Base-by-base conservation (phyloP, 2,797 vertebrate species). In the Tadarida brasiliensis region DNA sequence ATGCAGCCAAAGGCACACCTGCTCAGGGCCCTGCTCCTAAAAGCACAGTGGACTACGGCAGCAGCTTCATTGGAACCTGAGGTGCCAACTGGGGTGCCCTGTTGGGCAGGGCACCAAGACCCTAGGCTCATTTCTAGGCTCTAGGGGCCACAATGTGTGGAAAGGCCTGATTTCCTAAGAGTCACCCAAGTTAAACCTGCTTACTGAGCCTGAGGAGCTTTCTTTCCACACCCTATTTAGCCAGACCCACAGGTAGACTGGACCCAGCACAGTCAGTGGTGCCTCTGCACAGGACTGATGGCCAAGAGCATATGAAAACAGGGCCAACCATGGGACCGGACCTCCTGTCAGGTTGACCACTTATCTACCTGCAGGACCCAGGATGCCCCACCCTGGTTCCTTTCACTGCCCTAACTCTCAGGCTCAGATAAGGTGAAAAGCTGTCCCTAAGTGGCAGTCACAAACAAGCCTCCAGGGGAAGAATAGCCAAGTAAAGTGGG, bases 351-450 rank as follows among this genome's bases (percentile, higher is more conserved):
- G 76, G 56, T 30, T 16, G 77, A 54, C 44, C 54, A 57, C 54
- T 5, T 49, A 9, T 89, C 83, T 89, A 65, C 76, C 90, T 93
- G 35, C 8, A 87, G 57, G 71, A 76, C 51, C 74, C 39, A 67
- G 83, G 76, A 92, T 61, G 71, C 51, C 26, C 76, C 35, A 74
- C 47, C 35, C 65, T 74, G 26, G 65, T 33, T 71, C 65, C 65
- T 65, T 78, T 94, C n/a, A 47, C 49, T 83, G 63, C 12, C 83
- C 90, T 84, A 44, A 91, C 59, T 74, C 90, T 89, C 22, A 54
- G 78, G 61, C 59, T 57, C 59, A 54, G 51, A 49, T 30, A 63
- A 91, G 76, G 49, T 67, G 30, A 78, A 94, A 63, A 86, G 83
- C 30, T 54, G n/a, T 4, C 44, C 24, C 14, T 65, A 54, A 47